Conservation (phyloP, 1,140 invertebrate genomes). For the Drosophila nikananu region DNA sequence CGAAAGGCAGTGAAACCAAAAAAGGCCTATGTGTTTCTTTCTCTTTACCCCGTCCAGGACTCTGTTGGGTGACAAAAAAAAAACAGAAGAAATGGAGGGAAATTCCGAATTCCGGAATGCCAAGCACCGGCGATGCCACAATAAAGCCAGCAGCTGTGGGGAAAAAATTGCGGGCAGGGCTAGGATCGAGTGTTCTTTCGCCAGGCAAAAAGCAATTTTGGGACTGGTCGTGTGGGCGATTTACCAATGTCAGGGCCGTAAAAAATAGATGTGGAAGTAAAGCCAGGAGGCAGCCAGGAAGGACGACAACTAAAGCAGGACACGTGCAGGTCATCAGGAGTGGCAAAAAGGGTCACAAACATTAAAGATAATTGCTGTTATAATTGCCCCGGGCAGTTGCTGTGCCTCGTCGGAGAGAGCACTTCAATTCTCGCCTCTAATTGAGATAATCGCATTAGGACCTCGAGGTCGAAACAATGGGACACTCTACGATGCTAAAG, state of each 20-base stretch:
- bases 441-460: slow-evolving; percentile 71
- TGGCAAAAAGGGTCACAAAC: slow-evolving; percentile 61
- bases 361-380: slow-evolving; percentile 78
- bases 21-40: slow-evolving; percentile 12
- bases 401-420: slow-evolving; percentile 1
- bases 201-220: slow-evolving; percentile 44
- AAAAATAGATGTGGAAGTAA: slow-evolving; percentile 30
- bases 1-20: slow-evolving; percentile 26
- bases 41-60: background rate
- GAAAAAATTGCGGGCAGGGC: slow-evolving; percentile 33
- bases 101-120: slow-evolving; percentile 28
- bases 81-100: slow-evolving; percentile 8
- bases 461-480: slow-evolving; percentile 17
- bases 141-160: slow-evolving; percentile 28
- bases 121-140: slow-evolving; percentile 19
- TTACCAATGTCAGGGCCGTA: slow-evolving; percentile 51
- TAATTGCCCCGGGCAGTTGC: slow-evolving; percentile 60
- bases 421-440: slow-evolving; percentile 55
- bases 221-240: slow-evolving; percentile 55
- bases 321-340: slow-evolving; percentile 57
- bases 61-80: slow-evolving; percentile 17
- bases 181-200: slow-evolving; percentile 6
- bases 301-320: slow-evolving; percentile 18
- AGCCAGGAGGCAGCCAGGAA: background rate
- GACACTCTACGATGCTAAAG: background rate